Conservation (phyloP, 2,888 invertebrate species). For the Cyclophora punctaria region DNA sequence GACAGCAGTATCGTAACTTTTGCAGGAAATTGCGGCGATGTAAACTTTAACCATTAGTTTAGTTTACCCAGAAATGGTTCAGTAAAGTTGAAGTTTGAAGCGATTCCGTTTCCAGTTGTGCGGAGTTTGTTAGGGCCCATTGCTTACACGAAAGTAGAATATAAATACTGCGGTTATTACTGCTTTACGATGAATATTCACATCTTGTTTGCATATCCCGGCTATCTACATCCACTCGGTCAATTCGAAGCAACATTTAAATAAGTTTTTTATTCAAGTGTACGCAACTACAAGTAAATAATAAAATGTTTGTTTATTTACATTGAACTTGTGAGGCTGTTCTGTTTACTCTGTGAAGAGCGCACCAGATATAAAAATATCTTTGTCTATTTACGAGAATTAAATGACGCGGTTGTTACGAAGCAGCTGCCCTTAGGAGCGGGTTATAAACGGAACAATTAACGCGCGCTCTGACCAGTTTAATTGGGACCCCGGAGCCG, state of each 20-base stretch:
- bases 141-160: slow-evolving; percentile 3
- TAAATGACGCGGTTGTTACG: slow-evolving; percentile 66
- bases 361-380: slow-evolving; percentile 70
- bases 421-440: slow-evolving; percentile 68
- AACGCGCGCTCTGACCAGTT: slow-evolving; percentile 45
- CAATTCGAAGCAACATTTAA: slow-evolving; percentile 7
- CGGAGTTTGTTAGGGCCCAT: neutral
- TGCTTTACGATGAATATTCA: slow-evolving; percentile 9
- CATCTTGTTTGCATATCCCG: slow-evolving; percentile 14
- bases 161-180: slow-evolving; percentile 10
- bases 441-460: slow-evolving; percentile 70
- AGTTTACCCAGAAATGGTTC: too few relatives aligned
- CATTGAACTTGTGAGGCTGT: slow-evolving; percentile 54
- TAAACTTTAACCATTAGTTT: slow-evolving; percentile 7
- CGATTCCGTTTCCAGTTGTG: neutral
- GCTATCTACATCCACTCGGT: slow-evolving; percentile 4
- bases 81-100: too few relatives aligned
- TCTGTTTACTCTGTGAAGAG: slow-evolving; percentile 60
- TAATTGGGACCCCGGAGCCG: slow-evolving; percentile 25
- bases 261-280: slow-evolving; percentile 1
- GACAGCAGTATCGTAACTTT: slow-evolving; percentile 6
- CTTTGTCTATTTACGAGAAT: slow-evolving; percentile 71
- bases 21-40: slow-evolving; percentile 6
- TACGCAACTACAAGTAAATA: slow-evolving; percentile 10
- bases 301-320: slow-evolving; percentile 55